These are phyloP conservation scores for Sarcophilus harrisii DNA, from an alignment of 2,797 vertebrate genomes.

Conservation along the genomic window DNA sequence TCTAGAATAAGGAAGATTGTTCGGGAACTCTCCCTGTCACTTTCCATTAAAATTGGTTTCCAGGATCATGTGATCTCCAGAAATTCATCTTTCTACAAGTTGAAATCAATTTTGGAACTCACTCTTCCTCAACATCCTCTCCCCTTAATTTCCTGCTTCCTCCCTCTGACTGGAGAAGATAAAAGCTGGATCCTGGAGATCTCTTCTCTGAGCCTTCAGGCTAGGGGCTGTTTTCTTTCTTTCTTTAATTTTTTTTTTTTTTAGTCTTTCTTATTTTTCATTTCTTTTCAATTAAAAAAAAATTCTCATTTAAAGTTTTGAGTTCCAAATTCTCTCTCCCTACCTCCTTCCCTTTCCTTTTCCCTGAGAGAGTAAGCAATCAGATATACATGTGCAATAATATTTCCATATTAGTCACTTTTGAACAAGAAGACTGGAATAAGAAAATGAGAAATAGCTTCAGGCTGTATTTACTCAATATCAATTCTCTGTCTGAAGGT, in stretches of 20 bases:
- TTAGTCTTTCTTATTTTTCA: too few species aligned
- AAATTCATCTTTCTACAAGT: background rate
- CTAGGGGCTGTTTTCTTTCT: background rate
- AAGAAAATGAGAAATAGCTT: too few species aligned
- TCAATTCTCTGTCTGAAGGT: too few species aligned
- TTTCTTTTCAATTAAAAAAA: background rate
- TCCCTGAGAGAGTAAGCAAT: background rate
- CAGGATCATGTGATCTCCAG: background rate
- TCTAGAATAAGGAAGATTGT: background rate
- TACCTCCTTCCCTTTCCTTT: background rate
- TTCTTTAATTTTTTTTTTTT: background rate
- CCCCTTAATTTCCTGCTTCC: background rate
- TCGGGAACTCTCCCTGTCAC: background rate
- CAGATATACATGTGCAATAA: too few species aligned
- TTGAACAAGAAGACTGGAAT: too few species aligned
- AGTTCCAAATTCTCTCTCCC: background rate
- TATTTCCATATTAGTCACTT: too few species aligned
- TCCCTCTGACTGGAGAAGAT: background rate
- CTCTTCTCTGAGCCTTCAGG: background rate
- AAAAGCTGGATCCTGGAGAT: background rate
- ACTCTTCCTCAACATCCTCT: background rate
- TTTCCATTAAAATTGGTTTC: background rate
- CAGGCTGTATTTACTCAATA: too few species aligned
- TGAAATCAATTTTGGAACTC: background rate
- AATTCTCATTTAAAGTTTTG: too few species aligned